These are phyloP conservation scores for Scaptomyza tumidula DNA, from an alignment of 2,888 invertebrate species.

Conservation along the genomic window DNA sequence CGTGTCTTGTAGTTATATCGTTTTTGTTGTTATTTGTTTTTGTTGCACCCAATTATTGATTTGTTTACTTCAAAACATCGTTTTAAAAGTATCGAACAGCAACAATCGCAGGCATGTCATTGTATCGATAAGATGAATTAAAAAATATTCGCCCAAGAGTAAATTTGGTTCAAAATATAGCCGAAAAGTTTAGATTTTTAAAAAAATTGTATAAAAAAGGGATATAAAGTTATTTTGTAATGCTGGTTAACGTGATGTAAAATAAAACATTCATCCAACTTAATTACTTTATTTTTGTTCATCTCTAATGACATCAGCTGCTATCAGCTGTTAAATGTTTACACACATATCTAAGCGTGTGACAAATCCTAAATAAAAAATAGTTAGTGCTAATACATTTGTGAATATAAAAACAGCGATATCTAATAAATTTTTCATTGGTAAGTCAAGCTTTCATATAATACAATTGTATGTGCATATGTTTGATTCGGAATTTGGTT, in stretches of 20 bases:
- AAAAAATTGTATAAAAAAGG: no score
- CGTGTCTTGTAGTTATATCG: no score
- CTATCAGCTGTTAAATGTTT: slow-evolving; percentile 49
- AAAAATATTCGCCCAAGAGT: no score
- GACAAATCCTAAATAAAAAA: slow-evolving; percentile 24
- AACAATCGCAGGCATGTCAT: neutral
- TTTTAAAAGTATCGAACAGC: neutral
- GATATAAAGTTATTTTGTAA: neutral
- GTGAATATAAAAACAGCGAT: slow-evolving; percentile 11
- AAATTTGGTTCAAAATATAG: no score
- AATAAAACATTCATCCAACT: neutral
- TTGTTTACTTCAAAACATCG: neutral
- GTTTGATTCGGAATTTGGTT: neutral
- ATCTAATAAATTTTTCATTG: slow-evolving; percentile 14
- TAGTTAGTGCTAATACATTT: slow-evolving; percentile 18
- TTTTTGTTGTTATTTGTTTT: neutral
- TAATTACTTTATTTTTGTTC: slow-evolving; percentile 1
- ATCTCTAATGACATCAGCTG: slow-evolving; percentile 44
- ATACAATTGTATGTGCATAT: neutral
- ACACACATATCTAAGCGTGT: slow-evolving; percentile 28
- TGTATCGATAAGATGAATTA: neutral
- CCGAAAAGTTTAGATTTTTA: no score
- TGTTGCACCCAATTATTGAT: slow-evolving; percentile 10
- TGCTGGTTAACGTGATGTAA: neutral
- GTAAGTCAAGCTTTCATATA: slow-evolving; percentile 26